Evolutionary conservation across 2,888 invertebrate genomes (phyloP).

Genomic region (Microplitis deprimator): DNA sequence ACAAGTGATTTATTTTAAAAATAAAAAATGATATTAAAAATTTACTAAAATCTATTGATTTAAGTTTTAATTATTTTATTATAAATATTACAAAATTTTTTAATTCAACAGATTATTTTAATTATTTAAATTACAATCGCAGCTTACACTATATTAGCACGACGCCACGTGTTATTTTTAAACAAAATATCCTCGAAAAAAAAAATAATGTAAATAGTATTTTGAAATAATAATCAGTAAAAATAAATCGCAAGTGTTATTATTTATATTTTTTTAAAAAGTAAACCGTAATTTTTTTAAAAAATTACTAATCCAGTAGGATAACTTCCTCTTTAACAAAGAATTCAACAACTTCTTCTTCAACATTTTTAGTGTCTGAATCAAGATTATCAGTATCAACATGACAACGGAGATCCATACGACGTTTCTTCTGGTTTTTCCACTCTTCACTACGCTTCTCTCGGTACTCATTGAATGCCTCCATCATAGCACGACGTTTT

Average conservation of each 20-base stretch:
- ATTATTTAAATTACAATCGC: not conserved
- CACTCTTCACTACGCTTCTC: conserved; percentile 83
- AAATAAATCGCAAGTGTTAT: not conserved
- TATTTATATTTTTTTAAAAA: not conserved
- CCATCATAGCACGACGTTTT: conserved; percentile 89
- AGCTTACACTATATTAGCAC: not conserved
- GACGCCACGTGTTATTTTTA: no score
- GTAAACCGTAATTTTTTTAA: no score
- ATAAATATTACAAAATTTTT: not conserved
- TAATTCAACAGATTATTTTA: not conserved
- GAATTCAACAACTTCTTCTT: conserved; percentile 97
- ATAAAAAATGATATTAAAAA: not conserved
- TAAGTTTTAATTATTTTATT: not conserved
- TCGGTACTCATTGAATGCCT: conserved; percentile 88
- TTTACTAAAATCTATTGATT: not conserved
- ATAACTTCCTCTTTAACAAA: conserved; percentile 96
- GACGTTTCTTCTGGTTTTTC: conserved; percentile 82
- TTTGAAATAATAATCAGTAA: no score
- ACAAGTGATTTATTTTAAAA: not conserved
- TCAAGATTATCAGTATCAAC: conserved; percentile 95
- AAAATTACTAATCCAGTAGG: conserved; percentile 78
- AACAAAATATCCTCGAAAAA: no score
- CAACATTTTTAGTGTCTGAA: conserved; percentile 87
- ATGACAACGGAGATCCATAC: conserved; percentile 89
- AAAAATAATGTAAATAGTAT: no score